Conservation (phyloP, 2,797 vertebrate genomes). For the Sebastes itinus region DNA sequence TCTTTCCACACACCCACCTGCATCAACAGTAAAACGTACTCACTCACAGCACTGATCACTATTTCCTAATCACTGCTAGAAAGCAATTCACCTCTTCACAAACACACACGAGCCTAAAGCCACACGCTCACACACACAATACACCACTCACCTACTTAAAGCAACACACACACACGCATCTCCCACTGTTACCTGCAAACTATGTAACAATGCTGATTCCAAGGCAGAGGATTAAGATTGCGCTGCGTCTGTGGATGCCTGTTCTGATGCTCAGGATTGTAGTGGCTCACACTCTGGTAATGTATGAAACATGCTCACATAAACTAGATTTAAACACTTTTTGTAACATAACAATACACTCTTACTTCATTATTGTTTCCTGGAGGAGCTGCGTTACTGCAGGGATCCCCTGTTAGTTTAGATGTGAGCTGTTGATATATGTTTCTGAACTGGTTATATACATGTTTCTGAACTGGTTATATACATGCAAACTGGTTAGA, state of each 20-base stretch:
- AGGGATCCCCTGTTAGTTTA: too few relatives aligned
- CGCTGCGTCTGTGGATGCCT: constrained; percentile 94
- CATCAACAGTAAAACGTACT: background rate
- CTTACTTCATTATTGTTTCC: too few relatives aligned
- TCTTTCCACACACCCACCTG: background rate
- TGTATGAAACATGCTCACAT: constrained; percentile 32
- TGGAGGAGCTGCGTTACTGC: too few relatives aligned
- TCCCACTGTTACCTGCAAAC: constrained; percentile 5
- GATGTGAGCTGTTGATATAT: background rate
- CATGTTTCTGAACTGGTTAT: background rate
- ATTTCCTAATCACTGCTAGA: background rate
- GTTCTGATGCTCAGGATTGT: constrained; percentile 96
- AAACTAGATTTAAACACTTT: background rate
- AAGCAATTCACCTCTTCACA: constrained; percentile 4
- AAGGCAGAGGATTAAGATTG: constrained; percentile 93
- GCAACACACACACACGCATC: background rate
- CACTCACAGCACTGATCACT: background rate
- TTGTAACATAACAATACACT: background rate
- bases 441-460: background rate
- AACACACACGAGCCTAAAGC: background rate
- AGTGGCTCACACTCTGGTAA: constrained; percentile 83
- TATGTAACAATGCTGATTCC: constrained; percentile 87
- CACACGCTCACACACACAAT: background rate
- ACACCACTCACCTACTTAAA: constrained; percentile 29
- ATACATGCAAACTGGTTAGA: background rate